Conservation (phyloP, 2,888 invertebrate species). For the Microctonus brassicae region DNA sequence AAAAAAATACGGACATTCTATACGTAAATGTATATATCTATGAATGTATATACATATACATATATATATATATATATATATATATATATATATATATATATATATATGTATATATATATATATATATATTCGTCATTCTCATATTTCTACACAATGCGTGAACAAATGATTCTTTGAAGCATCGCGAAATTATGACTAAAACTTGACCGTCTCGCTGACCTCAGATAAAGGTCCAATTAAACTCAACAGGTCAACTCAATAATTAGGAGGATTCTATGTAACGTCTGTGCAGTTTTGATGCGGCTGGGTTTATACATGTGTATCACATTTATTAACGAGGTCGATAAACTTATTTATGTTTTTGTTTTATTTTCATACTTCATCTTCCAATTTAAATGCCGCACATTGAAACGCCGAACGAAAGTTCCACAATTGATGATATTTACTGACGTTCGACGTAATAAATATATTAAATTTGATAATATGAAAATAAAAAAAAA, state of each 20-base stretch:
- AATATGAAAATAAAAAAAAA: too few species aligned
- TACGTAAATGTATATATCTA: background rate
- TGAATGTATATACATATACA: background rate
- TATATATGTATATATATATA: background rate
- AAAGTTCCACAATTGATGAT: constrained; percentile 10
- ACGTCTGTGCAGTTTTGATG: constrained; percentile 30
- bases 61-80: too few species aligned
- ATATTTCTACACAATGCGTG: background rate
- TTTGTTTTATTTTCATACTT: background rate
- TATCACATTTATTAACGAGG: constrained; percentile 26
- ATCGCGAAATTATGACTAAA: constrained; percentile 46
- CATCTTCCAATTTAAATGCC: constrained; percentile 11
- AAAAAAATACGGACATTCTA: background rate
- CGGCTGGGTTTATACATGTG: constrained; percentile 1
- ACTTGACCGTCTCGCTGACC: constrained; percentile 48
- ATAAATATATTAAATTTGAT: background rate
- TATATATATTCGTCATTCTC: background rate
- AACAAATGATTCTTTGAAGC: constrained; percentile 51
- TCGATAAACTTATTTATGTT: constrained; percentile 38
- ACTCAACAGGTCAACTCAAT: constrained; percentile 56
- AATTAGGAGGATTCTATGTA: constrained; percentile 50
- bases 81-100: too few species aligned
- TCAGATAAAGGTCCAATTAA: constrained; percentile 59
- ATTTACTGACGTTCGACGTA: constrained; percentile 19
- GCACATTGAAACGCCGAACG: constrained; percentile 15